Percentiles rank a stretch among this genome's conserved stretches.
These are phyloP conservation scores for Anguilla japonica DNA, from an alignment of 2,113 vertebrate species.

Conservation along the genomic window DNA sequence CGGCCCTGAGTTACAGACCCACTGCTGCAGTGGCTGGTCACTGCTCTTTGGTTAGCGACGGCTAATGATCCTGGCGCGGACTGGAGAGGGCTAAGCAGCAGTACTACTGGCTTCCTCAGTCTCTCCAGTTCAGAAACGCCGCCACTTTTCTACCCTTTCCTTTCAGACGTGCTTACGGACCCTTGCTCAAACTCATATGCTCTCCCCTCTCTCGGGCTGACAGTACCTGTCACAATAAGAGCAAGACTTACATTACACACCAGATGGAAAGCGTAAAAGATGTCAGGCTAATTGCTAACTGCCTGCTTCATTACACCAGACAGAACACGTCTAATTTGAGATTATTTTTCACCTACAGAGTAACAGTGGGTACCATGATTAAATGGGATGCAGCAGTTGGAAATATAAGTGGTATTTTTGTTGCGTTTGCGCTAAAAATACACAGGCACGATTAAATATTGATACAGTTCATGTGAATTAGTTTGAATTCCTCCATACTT, in stretches of 20 bases:
- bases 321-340: conserved; percentile 9
- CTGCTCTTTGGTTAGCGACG: too few species aligned
- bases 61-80: too few species aligned
- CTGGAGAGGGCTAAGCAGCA: too few species aligned
- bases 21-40: too few species aligned
- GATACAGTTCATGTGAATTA: conserved; percentile 5
- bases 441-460: background rate
- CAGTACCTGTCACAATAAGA: background rate
- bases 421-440: background rate
- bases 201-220: background rate
- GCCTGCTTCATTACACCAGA: conserved; percentile 16
- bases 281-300: conserved; percentile 23
- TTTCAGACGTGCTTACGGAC: background rate
- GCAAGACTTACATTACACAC: background rate
- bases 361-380: background rate
- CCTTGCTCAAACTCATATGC: background rate
- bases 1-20: too few species aligned
- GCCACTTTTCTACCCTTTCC: background rate
- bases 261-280: conserved; percentile 11
- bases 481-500: background rate
- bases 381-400: background rate
- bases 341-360: conserved; percentile 12
- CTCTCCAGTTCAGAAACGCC: background rate
- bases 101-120: background rate
- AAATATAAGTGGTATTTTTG: conserved; percentile 7